phyloP scores from a whole-genome alignment of 2,113 vertebrate genomes.

The Crotalus horridus region DNA sequence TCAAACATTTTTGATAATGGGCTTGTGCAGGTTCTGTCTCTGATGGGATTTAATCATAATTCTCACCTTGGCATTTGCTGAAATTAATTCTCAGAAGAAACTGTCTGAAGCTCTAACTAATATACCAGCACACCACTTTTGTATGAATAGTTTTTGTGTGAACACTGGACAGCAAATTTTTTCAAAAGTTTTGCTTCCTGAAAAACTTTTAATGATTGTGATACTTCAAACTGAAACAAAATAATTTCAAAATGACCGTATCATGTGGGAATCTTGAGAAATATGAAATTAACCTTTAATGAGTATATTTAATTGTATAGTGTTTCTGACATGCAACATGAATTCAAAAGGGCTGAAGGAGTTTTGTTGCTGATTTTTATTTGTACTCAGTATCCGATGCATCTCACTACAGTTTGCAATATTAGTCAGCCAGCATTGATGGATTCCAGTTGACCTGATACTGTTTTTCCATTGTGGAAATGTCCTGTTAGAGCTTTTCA shows the following conservation, averaged over 20 bases:
- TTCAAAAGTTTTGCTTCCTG: background rate
- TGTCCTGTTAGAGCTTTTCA: background rate
- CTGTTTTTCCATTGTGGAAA: background rate
- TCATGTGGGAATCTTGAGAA: background rate
- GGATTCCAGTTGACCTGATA: background rate
- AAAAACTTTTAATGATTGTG: background rate
- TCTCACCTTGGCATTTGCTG: background rate
- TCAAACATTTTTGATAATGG: background rate
- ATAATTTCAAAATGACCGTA: background rate
- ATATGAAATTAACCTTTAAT: background rate
- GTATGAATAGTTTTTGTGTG: background rate
- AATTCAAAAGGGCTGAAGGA: background rate
- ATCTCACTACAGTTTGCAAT: background rate
- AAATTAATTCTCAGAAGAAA: constrained; percentile 12
- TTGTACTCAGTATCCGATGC: background rate
- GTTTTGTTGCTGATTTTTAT: background rate
- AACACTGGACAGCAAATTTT: background rate
- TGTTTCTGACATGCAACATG: background rate
- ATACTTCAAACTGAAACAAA: background rate
- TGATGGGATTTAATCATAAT: constrained; percentile 1
- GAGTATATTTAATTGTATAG: background rate
- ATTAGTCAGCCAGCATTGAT: no score
- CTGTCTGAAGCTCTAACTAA: constrained; percentile 14
- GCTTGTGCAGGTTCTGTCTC: background rate
- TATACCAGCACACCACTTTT: background rate